A percentile compares a stretch with the other conserved stretches of the same genome.
Conservation (phyloP, 2,888 invertebrate species). For the Caenorhabditis sinica region DNA sequence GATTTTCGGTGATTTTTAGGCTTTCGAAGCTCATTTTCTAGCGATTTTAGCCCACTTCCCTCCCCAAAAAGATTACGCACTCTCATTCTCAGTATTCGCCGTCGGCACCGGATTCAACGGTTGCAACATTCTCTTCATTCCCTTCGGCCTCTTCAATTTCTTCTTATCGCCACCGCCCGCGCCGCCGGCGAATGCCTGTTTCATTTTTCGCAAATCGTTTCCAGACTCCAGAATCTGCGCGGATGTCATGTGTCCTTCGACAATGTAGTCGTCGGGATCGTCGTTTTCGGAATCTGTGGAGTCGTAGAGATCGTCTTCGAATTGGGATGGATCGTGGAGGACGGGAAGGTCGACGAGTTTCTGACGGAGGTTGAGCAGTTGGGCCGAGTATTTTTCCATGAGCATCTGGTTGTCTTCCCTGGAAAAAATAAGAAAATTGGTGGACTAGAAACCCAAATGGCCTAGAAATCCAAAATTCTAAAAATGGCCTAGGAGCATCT, state of each 20-base stretch:
- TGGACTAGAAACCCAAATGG: neutral
- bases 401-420: conserved; percentile 64
- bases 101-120: neutral
- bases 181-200: conserved; percentile 49
- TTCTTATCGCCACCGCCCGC: conserved; percentile 7
- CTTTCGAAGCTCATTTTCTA: no score
- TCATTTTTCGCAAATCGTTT: conserved; percentile 48
- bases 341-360: conserved; percentile 61
- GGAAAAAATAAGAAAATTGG: neutral
- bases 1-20: no score
- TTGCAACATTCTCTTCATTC: conserved; percentile 14
- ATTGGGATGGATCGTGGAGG: conserved; percentile 45
- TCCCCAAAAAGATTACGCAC: conserved; percentile 53
- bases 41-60: neutral
- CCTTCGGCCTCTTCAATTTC: conserved; percentile 47
- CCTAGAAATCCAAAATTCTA: neutral
- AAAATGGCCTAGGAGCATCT: no score
- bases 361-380: conserved; percentile 61
- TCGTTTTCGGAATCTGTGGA: conserved; percentile 43
- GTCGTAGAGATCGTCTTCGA: conserved; percentile 57
- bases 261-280: conserved; percentile 62
- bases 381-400: conserved; percentile 72
- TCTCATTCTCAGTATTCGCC: conserved; percentile 61
- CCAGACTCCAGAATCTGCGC: conserved; percentile 63
- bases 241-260: conserved; percentile 67